phyloP scores from a whole-genome alignment of 1,140 invertebrate species.

The Pogonomyrmex barbatus region DNA sequence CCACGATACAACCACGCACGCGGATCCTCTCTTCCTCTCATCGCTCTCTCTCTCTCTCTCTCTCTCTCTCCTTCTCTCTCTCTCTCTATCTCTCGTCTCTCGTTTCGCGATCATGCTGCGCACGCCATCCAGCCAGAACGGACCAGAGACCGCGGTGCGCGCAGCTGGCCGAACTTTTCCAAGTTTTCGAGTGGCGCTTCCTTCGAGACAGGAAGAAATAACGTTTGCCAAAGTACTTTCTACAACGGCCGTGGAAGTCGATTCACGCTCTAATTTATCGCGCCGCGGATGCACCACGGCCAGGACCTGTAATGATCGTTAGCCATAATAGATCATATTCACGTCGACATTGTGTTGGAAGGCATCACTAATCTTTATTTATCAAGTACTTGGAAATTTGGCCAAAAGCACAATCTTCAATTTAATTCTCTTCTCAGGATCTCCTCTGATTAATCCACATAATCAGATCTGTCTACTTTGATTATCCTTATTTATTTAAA shows the following conservation, averaged over 20 bases:
- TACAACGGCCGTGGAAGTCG: constrained; percentile 50
- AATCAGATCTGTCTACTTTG: neutral
- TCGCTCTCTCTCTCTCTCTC: neutral
- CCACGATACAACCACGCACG: constrained; percentile 62
- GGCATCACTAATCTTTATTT: constrained; percentile 7
- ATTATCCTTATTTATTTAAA: neutral
- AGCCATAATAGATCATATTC: constrained; percentile 21
- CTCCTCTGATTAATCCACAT: neutral
- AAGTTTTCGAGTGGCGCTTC: constrained; percentile 57
- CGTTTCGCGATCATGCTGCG: constrained; percentile 4
- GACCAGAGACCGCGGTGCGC: constrained; percentile 30
- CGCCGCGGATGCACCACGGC: constrained; percentile 18
- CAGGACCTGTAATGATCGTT: constrained; percentile 42
- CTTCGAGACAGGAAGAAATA: constrained; percentile 58
- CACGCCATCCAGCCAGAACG: constrained; percentile 26
- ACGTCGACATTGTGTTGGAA: neutral
- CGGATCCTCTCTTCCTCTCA: constrained; percentile 16
- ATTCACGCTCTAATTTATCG: constrained; percentile 58
- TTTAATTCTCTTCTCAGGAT: neutral
- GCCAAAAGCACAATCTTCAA: neutral
- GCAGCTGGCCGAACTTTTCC: constrained; percentile 63
- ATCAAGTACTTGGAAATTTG: neutral
- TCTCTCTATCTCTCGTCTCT: constrained; percentile 3
- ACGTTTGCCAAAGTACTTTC: constrained; percentile 63
- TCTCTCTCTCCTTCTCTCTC: neutral